phyloP scores from a whole-genome alignment of 2,113 vertebrate genomes.

The Cygnus atratus region DNA sequence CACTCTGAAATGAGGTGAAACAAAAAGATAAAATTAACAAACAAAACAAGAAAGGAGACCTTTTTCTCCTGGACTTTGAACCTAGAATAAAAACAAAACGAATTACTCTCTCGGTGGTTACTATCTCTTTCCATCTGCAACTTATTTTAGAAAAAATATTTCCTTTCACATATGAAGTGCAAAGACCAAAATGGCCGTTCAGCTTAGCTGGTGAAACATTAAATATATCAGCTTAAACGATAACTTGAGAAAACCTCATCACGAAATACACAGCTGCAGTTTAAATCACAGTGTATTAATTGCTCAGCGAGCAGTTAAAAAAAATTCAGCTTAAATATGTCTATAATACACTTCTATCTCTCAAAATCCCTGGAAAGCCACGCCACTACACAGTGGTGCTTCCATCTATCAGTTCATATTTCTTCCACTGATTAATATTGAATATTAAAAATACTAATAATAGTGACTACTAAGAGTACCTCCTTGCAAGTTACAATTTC shows the following conservation, averaged over 20 bases:
- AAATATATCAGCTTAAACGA: rapidly evolving
- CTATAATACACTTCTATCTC: neutral
- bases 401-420: neutral
- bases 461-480: neutral
- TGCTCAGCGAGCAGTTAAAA: rapidly evolving
- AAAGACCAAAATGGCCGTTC: neutral
- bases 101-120: neutral
- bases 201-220: neutral
- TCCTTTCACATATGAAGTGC: neutral
- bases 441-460: neutral
- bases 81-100: neutral
- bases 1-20: neutral
- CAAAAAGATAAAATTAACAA: neutral
- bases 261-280: neutral
- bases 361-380: neutral
- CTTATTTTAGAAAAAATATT: neutral
- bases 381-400: neutral
- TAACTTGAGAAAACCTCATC: neutral
- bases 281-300: neutral
- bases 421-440: neutral
- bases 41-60: neutral
- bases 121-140: neutral
- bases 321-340: rapidly evolving
- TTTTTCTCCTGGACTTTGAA: neutral
- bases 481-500: neutral